These are phyloP conservation scores for Orientallactaga bullata DNA, from an alignment of 2,113 vertebrate genomes.

Conservation along the genomic window DNA sequence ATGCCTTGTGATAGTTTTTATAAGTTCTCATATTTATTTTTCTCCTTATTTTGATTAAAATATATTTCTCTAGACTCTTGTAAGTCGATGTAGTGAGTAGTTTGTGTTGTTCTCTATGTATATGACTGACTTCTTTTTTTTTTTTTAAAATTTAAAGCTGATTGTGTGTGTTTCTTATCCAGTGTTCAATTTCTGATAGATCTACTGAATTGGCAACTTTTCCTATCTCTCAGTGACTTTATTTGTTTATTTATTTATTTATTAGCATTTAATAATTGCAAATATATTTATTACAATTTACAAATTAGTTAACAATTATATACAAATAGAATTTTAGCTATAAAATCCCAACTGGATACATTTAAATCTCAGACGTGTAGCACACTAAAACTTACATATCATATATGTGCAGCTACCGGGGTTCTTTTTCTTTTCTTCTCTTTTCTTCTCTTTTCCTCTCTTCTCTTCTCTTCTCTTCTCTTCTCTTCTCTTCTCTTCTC, in stretches of 20 bases:
- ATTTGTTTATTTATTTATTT: too few species aligned
- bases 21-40: background rate
- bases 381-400: background rate
- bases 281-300: too few species aligned
- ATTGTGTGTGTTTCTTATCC: background rate
- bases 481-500: too few species aligned
- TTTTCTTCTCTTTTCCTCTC: too few species aligned
- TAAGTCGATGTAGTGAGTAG: background rate
- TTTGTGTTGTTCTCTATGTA: background rate
- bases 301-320: too few species aligned
- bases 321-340: too few species aligned
- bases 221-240: background rate
- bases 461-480: too few species aligned
- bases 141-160: background rate
- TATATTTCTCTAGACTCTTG: background rate
- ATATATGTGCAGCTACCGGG: background rate
- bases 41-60: background rate
- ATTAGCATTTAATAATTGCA: too few species aligned
- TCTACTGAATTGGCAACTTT: slow-evolving; percentile 1
- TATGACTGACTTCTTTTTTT: background rate
- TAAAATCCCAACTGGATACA: too few species aligned
- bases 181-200: background rate
- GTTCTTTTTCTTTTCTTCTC: background rate
- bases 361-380: background rate
- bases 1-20: background rate